phyloP scores from a whole-genome alignment of 2,113 vertebrate genomes.

The Aramus guarauna region DNA sequence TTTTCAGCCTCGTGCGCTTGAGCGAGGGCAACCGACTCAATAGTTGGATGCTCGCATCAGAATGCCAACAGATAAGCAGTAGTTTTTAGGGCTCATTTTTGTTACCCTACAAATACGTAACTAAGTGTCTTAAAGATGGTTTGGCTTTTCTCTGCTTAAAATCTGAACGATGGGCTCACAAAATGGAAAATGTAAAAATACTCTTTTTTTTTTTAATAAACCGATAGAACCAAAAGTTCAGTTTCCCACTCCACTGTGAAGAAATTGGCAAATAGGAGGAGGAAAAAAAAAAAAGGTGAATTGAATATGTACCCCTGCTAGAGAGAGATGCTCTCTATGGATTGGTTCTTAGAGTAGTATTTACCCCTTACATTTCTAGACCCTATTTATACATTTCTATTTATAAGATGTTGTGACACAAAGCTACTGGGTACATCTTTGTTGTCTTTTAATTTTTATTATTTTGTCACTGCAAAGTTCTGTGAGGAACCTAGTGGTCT shows the following conservation, averaged over 20 bases:
- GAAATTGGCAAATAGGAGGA: background rate
- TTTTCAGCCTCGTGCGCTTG: background rate
- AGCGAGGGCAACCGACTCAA: accelerated
- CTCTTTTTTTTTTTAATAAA: background rate
- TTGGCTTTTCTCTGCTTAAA: background rate
- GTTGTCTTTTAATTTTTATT: background rate
- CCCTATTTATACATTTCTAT: too few species aligned
- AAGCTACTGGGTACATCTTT: background rate
- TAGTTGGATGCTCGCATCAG: background rate
- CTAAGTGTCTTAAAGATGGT: background rate
- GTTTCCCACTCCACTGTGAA: background rate
- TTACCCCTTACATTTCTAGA: background rate
- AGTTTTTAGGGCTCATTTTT: background rate
- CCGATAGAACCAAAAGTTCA: background rate
- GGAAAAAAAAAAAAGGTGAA: background rate
- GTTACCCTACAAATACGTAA: background rate
- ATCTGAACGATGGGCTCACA: background rate
- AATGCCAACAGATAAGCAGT: background rate
- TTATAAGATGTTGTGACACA: background rate
- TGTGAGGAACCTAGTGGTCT: background rate
- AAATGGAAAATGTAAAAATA: background rate
- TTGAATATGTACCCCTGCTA: background rate
- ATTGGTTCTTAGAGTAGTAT: background rate
- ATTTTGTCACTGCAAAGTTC: background rate
- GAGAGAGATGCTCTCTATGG: background rate